Conservation (phyloP, 2,888 invertebrate species). For the Lithophane leautieri region DNA sequence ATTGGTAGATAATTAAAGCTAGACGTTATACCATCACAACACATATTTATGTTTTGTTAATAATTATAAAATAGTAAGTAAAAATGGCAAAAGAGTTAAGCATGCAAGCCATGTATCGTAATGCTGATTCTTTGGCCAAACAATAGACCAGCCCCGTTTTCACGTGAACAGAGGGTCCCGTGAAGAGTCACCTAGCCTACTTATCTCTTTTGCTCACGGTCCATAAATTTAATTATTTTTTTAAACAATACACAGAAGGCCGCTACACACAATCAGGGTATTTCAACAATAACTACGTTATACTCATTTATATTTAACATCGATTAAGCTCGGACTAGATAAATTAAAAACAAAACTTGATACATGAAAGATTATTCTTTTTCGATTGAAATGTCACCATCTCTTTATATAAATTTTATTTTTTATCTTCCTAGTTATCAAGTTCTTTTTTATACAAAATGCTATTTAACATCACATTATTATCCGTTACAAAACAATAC, state of each 20-base stretch:
- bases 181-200: background rate
- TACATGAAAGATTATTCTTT: background rate
- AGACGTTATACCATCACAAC: constrained; percentile 80
- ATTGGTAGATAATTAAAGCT: constrained; percentile 75
- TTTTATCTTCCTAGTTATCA: constrained; percentile 51
- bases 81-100: constrained; percentile 42
- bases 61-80: constrained; percentile 45
- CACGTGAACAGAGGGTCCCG: too few species aligned
- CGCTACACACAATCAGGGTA: constrained; percentile 65
- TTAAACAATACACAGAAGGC: constrained; percentile 56
- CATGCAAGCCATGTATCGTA: too few species aligned
- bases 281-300: constrained; percentile 61
- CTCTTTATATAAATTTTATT: constrained; percentile 21
- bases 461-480: constrained; percentile 64
- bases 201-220: constrained; percentile 33
- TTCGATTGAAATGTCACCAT: background rate
- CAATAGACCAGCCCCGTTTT: too few species aligned
- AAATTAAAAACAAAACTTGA: constrained; percentile 46
- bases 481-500: constrained; percentile 51
- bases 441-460: constrained; percentile 60
- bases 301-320: constrained; percentile 62
- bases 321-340: constrained; percentile 62
- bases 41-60: constrained; percentile 72
- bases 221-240: constrained; percentile 16
- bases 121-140: too few species aligned